Conservation (phyloP, 2,888 invertebrate genomes). For the Lagria hirta region DNA sequence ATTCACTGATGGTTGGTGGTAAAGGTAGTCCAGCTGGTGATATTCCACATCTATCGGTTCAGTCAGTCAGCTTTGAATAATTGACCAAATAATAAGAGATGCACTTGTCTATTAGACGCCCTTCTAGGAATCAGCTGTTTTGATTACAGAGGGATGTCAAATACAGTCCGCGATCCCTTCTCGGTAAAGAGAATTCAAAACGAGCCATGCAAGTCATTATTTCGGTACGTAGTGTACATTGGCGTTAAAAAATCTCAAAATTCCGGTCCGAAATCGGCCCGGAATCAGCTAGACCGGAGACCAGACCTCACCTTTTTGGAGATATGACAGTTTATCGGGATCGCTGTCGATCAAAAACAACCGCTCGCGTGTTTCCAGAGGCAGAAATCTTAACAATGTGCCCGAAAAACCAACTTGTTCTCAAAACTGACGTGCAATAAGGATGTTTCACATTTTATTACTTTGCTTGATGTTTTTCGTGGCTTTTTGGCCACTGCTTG, state of each 20-base stretch:
- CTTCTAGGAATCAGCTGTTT: slow-evolving; percentile 24
- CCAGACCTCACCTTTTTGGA: slow-evolving; percentile 11
- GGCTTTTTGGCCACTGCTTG: slow-evolving; percentile 12
- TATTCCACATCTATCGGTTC: no score
- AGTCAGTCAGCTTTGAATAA: slow-evolving; percentile 17
- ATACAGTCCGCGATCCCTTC: slow-evolving; percentile 2
- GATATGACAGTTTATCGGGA: slow-evolving; percentile 6
- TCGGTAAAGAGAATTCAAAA: slow-evolving; percentile 17
- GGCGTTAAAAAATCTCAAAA: slow-evolving; percentile 18
- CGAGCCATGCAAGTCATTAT: slow-evolving; percentile 8
- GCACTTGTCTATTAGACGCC: slow-evolving; percentile 26
- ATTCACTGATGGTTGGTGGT: no score
- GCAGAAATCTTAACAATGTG: slow-evolving; percentile 18
- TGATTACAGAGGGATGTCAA: slow-evolving; percentile 21
- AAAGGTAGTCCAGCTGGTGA: no score
- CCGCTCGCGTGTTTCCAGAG: slow-evolving; percentile 18
- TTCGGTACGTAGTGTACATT: no score
- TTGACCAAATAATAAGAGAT: slow-evolving; percentile 17
- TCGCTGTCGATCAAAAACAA: slow-evolving; percentile 9
- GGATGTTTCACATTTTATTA: slow-evolving; percentile 44
- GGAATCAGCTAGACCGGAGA: slow-evolving; percentile 13
- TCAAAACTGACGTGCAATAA: slow-evolving; percentile 43
- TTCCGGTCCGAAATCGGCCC: slow-evolving; percentile 13
- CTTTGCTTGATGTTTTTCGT: slow-evolving; percentile 37
- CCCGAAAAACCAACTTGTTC: slow-evolving; percentile 22